Base-by-base conservation (phyloP, 1,140 invertebrate genomes). In the Megathymus violae region DNA sequence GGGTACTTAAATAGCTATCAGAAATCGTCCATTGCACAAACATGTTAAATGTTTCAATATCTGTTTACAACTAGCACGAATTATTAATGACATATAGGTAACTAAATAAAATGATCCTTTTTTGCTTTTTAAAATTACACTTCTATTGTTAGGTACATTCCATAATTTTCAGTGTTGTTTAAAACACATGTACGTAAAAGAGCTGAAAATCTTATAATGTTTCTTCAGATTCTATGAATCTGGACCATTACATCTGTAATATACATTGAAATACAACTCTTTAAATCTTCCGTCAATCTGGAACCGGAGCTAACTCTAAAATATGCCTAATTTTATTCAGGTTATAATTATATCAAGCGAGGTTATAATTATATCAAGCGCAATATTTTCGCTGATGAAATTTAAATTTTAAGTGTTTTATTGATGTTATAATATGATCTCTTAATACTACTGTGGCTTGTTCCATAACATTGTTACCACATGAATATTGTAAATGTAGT, bases 1-100 rank as follows among this genome's bases (percentile, higher is more conserved):
- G n/a, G n/a, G n/a, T n/a, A n/a, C n/a, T n/a, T n/a, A n/a, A 31
- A 31, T 9, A 4, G 9, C 4, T 31, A 31, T 31, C 27, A 7
- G 27, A 1, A 31, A 43, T 43, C 22, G 43, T 46, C 43, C 17
- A 11, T 46, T 46, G 43, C 43, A 46, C 43, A 46, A 46, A 46
- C 43, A 46, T 22, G 11, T n/a, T 46, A 22, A 16, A 46, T 11
- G 9, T 46, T 22, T n/a, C 27, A 31, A 31, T 31, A 31, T 31
- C 27, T 25, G 3, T 6, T 31, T 22, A 46, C 9, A 9, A 19
- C 10, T 9, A 22, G 43, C 43, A 46, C 43, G 22, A 46, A 46
- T 2, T 46, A n/a, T n/a, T n/a, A n/a, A n/a, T n/a, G n/a, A n/a
- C n/a, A n/a, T n/a, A n/a, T n/a, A 22, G 4, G 9, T 14, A 9